Evolutionary conservation across 2,888 invertebrate species (phyloP).

Genomic region (Tridacna gigas): DNA sequence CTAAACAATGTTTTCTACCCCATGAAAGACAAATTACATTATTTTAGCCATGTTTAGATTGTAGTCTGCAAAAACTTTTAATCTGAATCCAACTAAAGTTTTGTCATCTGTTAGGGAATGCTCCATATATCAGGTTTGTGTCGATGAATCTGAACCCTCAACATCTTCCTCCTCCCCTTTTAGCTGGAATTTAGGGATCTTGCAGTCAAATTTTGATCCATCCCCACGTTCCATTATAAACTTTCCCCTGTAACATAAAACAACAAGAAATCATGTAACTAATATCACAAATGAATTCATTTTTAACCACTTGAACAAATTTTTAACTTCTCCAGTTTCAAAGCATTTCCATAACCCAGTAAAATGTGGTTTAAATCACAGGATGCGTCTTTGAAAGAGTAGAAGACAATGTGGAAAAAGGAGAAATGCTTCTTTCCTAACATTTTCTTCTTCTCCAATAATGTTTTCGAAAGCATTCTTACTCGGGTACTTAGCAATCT

Average conservation of each 20-base stretch:
- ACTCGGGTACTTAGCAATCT: neutral
- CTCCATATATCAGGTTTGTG: neutral
- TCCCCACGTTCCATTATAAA: conserved; percentile 99
- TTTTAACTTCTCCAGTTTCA: neutral
- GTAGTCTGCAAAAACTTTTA: neutral
- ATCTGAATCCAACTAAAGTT: neutral
- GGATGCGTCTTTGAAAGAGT: too few relatives aligned
- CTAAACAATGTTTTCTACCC: neutral
- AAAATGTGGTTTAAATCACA: too few relatives aligned
- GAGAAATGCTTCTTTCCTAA: neutral
- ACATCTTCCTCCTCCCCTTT: conserved; percentile 88
- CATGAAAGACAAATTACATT: too few relatives aligned
- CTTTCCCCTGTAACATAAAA: conserved; percentile 90
- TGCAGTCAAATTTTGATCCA: conserved; percentile 97
- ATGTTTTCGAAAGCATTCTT: neutral
- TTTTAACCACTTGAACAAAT: neutral
- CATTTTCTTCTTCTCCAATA: neutral
- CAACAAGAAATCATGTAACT: neutral
- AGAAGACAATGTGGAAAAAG: neutral
- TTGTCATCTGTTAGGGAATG: neutral
- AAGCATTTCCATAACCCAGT: neutral
- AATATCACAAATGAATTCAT: neutral
- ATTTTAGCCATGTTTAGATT: too few relatives aligned
- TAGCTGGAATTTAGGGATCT: conserved; percentile 98
- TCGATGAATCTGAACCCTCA: neutral